A percentile compares a stretch with the other conserved stretches of the same genome.
phyloP scores from a whole-genome alignment of 2,797 vertebrate species.

The Gobionotothen gibberifrons region DNA sequence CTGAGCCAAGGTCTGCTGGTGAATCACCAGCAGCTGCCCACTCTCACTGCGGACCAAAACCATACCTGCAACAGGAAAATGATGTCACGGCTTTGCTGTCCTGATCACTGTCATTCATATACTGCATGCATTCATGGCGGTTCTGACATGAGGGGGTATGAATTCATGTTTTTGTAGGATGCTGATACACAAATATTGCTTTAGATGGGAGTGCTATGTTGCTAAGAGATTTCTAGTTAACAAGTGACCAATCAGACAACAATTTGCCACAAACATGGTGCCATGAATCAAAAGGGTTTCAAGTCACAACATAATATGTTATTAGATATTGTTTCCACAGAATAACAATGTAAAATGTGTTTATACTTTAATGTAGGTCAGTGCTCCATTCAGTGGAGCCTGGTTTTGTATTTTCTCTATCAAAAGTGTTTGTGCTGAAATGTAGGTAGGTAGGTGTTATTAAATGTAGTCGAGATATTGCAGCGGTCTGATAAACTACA shows the following conservation, averaged over 20 bases:
- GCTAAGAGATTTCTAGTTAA: conserved; percentile 2
- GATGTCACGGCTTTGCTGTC: conserved; percentile 11
- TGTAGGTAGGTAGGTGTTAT: neutral
- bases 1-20: conserved; percentile 95
- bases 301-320: conserved; percentile 12
- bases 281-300: conserved; percentile 3
- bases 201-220: neutral
- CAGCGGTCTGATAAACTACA: conserved; percentile 11
- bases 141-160: neutral
- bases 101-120: neutral
- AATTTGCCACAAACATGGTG: conserved; percentile 11
- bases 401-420: neutral
- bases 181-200: neutral
- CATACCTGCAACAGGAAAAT: conserved; percentile 86
- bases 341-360: too few relatives aligned
- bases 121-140: neutral
- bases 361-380: neutral
- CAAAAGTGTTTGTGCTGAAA: neutral
- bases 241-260: neutral
- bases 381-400: neutral
- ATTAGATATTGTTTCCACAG: conserved; percentile 3
- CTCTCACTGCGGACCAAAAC: conserved; percentile 95
- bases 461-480: conserved; percentile 3
- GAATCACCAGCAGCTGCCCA: conserved; percentile 95
- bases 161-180: neutral